Conservation (phyloP, 2,888 invertebrate species). For the Eupithecia inturbata region DNA sequence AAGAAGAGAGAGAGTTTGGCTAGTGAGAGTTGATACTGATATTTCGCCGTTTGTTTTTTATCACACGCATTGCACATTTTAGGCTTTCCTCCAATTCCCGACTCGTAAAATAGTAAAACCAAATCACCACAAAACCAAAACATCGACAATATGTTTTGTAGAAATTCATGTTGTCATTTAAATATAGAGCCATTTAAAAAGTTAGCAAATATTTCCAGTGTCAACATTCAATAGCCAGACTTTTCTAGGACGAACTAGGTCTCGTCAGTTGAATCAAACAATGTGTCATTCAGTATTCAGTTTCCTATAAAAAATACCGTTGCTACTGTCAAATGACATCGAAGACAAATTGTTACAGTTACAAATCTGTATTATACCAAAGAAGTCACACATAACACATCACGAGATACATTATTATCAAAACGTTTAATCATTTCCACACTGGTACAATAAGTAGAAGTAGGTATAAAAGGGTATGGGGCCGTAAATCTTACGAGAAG, state of each 20-base stretch:
- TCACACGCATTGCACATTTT: no score
- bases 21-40: no score
- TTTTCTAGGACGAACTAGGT: neutral
- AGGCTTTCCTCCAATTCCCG: no score
- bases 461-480: conserved; percentile 40
- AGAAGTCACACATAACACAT: neutral
- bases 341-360: neutral
- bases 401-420: conserved; percentile 33
- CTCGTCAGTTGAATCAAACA: neutral
- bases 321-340: neutral
- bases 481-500: conserved; percentile 57
- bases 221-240: no score
- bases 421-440: conserved; percentile 36
- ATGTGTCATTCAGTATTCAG: neutral
- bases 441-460: conserved; percentile 39
- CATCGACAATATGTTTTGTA: no score
- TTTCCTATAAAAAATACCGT: neutral
- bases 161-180: no score
- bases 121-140: no score
- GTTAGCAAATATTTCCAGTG: no score
- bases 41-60: no score
- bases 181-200: no score
- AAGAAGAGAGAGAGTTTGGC: no score
- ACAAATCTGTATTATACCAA: conserved; percentile 1
- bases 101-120: no score